phyloP scores from a whole-genome alignment of 2,888 invertebrate species.

The Agriopis leucophaearia region DNA sequence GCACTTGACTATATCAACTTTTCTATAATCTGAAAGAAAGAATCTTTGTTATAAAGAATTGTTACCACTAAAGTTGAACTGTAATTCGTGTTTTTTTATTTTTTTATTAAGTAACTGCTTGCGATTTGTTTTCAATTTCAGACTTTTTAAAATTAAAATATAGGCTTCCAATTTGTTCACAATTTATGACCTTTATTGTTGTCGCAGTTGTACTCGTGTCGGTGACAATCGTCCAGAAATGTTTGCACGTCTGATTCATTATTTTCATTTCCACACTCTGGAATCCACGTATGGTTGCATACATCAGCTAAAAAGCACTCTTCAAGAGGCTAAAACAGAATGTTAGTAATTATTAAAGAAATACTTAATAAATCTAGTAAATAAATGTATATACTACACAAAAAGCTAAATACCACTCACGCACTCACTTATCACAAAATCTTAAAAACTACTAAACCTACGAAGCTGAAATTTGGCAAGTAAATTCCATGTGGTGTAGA shows the following conservation, averaged over 20 bases:
- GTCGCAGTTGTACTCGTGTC: constrained; percentile 71
- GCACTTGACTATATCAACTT: constrained; percentile 28
- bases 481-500: too few species aligned
- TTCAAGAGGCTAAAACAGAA: constrained; percentile 56
- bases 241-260: constrained; percentile 42
- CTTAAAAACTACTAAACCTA: too few species aligned
- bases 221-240: constrained; percentile 71
- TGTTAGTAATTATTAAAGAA: too few species aligned
- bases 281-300: constrained; percentile 66
- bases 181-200: constrained; percentile 51
- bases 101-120: not conserved
- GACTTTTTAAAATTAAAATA: too few species aligned
- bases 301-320: constrained; percentile 58
- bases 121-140: not conserved
- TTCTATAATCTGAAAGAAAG: constrained; percentile 34
- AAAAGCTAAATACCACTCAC: too few species aligned
- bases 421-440: too few species aligned
- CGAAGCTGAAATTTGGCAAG: too few species aligned
- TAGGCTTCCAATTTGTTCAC: not conserved
- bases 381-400: too few species aligned
- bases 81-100: too few species aligned
- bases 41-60: not conserved
- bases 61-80: not conserved
- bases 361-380: too few species aligned
- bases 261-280: constrained; percentile 60